Base-by-base conservation (phyloP, 2,113 vertebrate species). In the Probosciger aterrimus region DNA sequence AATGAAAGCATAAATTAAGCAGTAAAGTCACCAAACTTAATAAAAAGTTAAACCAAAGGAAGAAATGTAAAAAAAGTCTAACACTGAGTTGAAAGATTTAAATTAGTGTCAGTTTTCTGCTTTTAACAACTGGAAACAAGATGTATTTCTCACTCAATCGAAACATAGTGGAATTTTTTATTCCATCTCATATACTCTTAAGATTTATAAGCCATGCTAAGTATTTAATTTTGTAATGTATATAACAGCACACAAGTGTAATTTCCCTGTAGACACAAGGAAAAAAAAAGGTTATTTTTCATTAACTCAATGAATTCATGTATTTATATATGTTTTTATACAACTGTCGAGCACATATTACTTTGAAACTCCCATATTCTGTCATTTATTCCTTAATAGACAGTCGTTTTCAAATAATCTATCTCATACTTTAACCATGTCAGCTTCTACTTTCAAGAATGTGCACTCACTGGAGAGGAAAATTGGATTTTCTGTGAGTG, bases 1-100 rank as follows among this genome's bases (percentile, higher is more conserved):
- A 94, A 69, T 67, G 27, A 82, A 77, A 90, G 9, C n/a, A 68
- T 74, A 94, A 94, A 92, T 90, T 90, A 83, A 94, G 43, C n/a
- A 71, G 33, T 88, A 82, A 73, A 82, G 24, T 78, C 33, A 82
- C 22, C 12, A 70, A 87, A 60, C 4, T 67, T 37, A 91, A 83
- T n/a, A 57, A 4, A 2, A 78, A n/a, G 1, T 46, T 65, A 86
- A 82, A 10, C 9, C 30, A 86, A 24, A 82, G 67, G 44, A 88
- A 93, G 43, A 91, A 73, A 80, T 43, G 14, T 33, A 22, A 49
- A 70, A 89, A 64, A 39, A 24, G 12, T 14, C 11, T 60, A 75
- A 55, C 7, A 24, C 4, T 18, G 27, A 5, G 3, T 53, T 80
- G 39, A 88, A 93, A 92, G 35, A 74, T 27, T 77, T 59, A 47